phyloP scores from a whole-genome alignment of 1,140 invertebrate genomes.

The Nasonia longicornis region DNA sequence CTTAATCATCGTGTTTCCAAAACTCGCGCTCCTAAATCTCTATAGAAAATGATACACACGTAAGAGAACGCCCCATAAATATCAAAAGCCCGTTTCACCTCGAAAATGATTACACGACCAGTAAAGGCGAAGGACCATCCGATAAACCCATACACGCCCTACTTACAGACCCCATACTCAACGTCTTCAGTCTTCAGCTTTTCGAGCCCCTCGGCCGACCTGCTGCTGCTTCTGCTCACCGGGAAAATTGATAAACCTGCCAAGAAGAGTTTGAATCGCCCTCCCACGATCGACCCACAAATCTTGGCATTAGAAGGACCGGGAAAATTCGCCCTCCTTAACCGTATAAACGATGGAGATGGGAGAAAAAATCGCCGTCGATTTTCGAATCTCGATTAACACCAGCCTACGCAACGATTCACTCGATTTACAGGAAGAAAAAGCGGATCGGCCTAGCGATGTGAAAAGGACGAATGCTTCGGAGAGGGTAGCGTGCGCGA shows the following conservation, averaged over 20 bases:
- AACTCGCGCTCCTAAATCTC: slow-evolving; percentile 5
- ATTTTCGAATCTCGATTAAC: neutral
- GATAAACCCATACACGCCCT: neutral
- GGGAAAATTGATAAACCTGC: slow-evolving; percentile 15
- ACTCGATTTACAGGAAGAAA: neutral
- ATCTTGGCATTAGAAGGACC: too few species aligned
- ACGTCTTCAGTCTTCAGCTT: slow-evolving; percentile 6
- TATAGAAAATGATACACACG: slow-evolving; percentile 18
- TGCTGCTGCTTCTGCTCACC: neutral
- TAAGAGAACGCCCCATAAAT: slow-evolving; percentile 7
- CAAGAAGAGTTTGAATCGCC: neutral
- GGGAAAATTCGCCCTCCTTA: neutral
- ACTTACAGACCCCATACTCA: neutral
- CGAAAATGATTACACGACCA: neutral
- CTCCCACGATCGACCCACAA: neutral
- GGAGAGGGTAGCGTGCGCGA: neutral
- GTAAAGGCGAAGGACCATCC: slow-evolving; percentile 9
- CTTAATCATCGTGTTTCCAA: slow-evolving; percentile 12
- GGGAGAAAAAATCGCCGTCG: neutral
- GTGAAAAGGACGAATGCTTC: slow-evolving; percentile 3
- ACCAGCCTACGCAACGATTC: neutral
- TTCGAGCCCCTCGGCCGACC: neutral
- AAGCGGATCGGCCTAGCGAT: neutral
- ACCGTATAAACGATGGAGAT: neutral
- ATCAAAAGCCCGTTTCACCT: neutral